Evolutionary conservation across 2,113 vertebrate species (phyloP), one percentile per base, ranked within the genome.

Genomic region (Lasiurus cinereus): DNA sequence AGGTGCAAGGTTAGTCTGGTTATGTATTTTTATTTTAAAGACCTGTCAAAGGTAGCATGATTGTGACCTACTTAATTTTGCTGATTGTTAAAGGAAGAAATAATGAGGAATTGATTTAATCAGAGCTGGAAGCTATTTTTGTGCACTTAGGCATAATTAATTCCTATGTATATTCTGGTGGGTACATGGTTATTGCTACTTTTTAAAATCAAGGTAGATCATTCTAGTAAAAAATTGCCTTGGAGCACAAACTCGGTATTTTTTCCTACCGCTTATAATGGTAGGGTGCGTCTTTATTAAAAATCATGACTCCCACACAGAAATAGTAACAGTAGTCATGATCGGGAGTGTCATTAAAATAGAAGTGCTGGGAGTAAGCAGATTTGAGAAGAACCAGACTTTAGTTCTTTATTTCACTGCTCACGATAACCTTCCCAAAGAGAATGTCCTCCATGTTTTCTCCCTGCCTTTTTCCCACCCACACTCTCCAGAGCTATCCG

Each of bases 91-190:
- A 52, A 78, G 76, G 94, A 90, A 85, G 1, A 29, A 95, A n/a
- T 89, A n/a, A 66, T 83, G 74, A 46, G 39, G 74, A 56, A 79
- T 48, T 92, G 88, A 69, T 66, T 98, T 95, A 94, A 83, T 92
- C 83, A 80, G 94, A 43, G 1, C 31, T 95, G 59, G 59, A 94
- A 89, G 86, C 24, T 67, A 33, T 69, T 43, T 96, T 74, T 1
- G 0, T 82, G 18, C n/a, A 67, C 15, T 90, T 79, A 69, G 86
- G 86, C 79, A 64, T 95, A 95, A 96, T 95, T 91, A 78, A 15
- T 91, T 93, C 66, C 54, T 96, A 50, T 21, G 3, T 64, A 27
- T 39, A 73, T 91, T 92, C 39, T 70, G 12, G 11, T 27, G 19
- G 27, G 18, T 52, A 19, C 31, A 67, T 36, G 9, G 5, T 21